Evolutionary conservation across 35 echinoderm and acorn worm species (phyloP).

Genomic region (Ptychodera flava): DNA sequence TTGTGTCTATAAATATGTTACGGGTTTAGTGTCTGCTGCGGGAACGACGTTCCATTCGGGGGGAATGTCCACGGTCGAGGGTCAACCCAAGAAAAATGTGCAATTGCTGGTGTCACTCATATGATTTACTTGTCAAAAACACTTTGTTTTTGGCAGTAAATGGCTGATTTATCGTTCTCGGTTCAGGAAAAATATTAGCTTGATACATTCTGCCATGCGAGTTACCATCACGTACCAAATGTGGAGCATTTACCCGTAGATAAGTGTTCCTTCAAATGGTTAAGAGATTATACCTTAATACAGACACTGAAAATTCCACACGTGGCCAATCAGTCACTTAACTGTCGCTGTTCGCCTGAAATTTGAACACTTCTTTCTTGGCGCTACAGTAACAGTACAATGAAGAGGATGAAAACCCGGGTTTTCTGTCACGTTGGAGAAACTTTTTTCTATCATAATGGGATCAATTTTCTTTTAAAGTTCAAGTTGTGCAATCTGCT

Average conservation of each 20-base stretch:
- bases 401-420: too few relatives aligned
- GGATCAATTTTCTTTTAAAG: too few relatives aligned
- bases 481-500: too few relatives aligned
- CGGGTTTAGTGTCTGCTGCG: not conserved
- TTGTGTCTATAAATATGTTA: not conserved
- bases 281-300: not conserved
- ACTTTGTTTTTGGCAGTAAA: not conserved
- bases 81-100: not conserved
- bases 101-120: not conserved
- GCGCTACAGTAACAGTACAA: too few relatives aligned
- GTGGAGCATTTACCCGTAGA: not conserved
- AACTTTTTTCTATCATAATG: too few relatives aligned
- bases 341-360: too few relatives aligned
- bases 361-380: too few relatives aligned
- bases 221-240: not conserved
- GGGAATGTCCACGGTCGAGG: not conserved
- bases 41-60: not conserved
- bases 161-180: not conserved
- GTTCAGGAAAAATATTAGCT: not conserved
- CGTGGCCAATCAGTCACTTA: too few relatives aligned
- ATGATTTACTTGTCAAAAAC: not conserved
- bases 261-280: not conserved
- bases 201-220: not conserved
- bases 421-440: too few relatives aligned
- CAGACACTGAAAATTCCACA: not conserved